phyloP scores from a whole-genome alignment of 2,113 vertebrate genomes.

The Brienomyrus brachyistius region DNA sequence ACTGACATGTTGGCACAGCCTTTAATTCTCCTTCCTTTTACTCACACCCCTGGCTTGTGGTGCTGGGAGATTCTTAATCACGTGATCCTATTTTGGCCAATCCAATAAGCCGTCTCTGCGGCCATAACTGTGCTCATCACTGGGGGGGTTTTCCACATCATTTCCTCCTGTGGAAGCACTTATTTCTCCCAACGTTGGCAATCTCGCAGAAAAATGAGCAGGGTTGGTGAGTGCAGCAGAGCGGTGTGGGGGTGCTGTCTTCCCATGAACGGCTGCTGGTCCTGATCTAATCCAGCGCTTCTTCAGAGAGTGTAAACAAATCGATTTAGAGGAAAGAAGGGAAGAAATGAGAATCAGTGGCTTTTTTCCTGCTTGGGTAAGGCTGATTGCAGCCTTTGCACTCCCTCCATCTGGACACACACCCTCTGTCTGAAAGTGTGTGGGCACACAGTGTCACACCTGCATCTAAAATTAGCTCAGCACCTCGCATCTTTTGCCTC shows the following conservation, averaged over 20 bases:
- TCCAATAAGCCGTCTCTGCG: background rate
- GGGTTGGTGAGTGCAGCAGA: background rate
- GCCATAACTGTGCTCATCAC: background rate
- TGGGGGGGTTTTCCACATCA: no score
- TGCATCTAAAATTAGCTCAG: background rate
- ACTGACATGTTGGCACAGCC: background rate
- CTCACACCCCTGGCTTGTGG: background rate
- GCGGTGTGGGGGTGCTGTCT: background rate
- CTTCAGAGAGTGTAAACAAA: background rate
- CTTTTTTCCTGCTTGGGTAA: background rate
- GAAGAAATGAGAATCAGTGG: background rate
- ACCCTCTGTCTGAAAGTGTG: background rate
- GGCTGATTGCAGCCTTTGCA: background rate
- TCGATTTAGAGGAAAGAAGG: background rate
- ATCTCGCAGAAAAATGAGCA: background rate
- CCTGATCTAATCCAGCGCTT: background rate
- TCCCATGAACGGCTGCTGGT: background rate
- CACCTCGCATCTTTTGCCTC: background rate
- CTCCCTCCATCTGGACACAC: background rate
- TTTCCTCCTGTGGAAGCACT: background rate
- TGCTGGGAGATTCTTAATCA: background rate
- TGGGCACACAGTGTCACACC: background rate
- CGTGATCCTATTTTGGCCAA: background rate
- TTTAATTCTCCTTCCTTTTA: background rate
- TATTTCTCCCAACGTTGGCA: background rate